These are phyloP conservation scores for Eupithecia subumbrata DNA, from an alignment of 2,888 invertebrate species.

Conservation along the genomic window DNA sequence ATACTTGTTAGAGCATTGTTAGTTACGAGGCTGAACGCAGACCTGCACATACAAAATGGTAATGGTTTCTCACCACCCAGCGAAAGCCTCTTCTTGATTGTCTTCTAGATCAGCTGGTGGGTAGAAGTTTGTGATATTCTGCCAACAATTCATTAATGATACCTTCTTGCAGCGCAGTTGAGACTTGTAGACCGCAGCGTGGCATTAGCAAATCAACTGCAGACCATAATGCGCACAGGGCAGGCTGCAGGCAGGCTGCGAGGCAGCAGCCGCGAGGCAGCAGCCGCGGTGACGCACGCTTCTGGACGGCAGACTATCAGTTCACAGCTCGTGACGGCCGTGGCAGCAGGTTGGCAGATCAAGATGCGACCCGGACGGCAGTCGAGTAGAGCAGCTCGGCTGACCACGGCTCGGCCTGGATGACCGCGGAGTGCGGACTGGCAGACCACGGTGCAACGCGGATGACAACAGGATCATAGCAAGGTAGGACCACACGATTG, in stretches of 20 bases:
- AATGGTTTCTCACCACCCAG: constrained; percentile 20
- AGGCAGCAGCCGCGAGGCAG: no score
- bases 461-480: not conserved
- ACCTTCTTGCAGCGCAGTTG: not conserved
- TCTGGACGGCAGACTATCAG: not conserved
- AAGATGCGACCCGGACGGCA: not conserved
- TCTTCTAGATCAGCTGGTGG: not conserved
- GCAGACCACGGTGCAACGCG: not conserved
- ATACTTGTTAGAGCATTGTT: constrained; percentile 11
- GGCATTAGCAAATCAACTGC: not conserved
- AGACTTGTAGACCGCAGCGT: not conserved
- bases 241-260: not conserved
- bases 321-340: not conserved
- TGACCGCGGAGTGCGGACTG: not conserved
- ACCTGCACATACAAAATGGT: constrained; percentile 18
- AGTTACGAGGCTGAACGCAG: constrained; percentile 2
- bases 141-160: not conserved
- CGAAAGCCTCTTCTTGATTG: constrained; percentile 7
- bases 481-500: not conserved
- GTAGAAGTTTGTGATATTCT: not conserved
- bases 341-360: not conserved
- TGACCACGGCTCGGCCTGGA: not conserved
- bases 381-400: not conserved
- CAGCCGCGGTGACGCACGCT: not conserved
- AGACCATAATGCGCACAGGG: not conserved